Percentiles rank a stretch among this genome's conserved stretches.
These are phyloP conservation scores for Leptobrachium leishanense DNA, from an alignment of 2,113 vertebrate species.

Conservation along the genomic window DNA sequence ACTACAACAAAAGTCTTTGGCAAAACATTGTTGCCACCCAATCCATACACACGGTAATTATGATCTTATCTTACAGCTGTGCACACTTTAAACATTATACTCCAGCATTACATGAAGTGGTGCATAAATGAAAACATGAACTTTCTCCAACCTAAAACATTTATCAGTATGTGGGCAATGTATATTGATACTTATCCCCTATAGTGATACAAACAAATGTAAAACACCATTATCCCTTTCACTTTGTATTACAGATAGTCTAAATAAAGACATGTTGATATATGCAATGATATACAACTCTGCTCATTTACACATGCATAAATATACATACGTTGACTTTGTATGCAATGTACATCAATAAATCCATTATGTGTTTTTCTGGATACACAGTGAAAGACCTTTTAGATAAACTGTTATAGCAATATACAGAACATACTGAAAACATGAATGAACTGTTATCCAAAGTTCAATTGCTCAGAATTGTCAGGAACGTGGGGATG, in stretches of 20 bases:
- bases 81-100: constrained; percentile 9
- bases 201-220: constrained; percentile 17
- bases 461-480: too few species aligned
- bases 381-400: too few species aligned
- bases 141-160: constrained; percentile 6
- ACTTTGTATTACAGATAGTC: neutral
- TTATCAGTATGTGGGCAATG: neutral
- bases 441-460: too few species aligned
- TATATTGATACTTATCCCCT: constrained; percentile 32
- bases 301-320: constrained; percentile 5
- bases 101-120: constrained; percentile 23
- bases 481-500: too few species aligned
- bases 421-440: too few species aligned
- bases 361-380: too few species aligned
- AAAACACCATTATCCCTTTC: constrained; percentile 17
- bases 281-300: neutral
- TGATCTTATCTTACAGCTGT: neutral
- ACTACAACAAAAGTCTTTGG: too few species aligned
- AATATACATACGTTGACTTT: constrained; percentile 2
- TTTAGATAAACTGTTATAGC: too few species aligned
- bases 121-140: constrained; percentile 16
- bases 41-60: too few species aligned
- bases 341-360: neutral
- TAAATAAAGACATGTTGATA: constrained; percentile 18
- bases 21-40: too few species aligned